Evolutionary conservation across 2,888 invertebrate genomes (phyloP).

Genomic region (Timandra comae): DNA sequence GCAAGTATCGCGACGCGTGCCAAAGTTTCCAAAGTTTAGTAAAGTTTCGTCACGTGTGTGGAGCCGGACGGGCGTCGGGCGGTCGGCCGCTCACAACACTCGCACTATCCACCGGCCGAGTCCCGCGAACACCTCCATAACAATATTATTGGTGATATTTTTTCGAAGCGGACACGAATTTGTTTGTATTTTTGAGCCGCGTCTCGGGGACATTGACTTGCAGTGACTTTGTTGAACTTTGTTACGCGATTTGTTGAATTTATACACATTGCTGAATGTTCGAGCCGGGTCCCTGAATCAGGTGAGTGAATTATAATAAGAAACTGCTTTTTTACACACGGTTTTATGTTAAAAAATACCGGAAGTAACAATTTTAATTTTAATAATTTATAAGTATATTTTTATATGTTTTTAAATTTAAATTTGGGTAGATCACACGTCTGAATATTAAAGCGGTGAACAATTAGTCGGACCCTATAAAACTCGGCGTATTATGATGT

Average conservation of each 20-base stretch:
- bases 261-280: conserved; percentile 28
- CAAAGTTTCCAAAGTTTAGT: conserved; percentile 56
- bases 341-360: conserved; percentile 4
- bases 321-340: not conserved
- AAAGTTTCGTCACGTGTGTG: conserved; percentile 66
- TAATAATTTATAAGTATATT: conserved; percentile 5
- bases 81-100: conserved; percentile 19
- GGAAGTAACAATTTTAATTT: conserved; percentile 10
- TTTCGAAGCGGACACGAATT: conserved; percentile 34
- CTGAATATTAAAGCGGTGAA: conserved; percentile 28
- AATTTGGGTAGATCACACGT: conserved; percentile 20
- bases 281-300: conserved; percentile 21
- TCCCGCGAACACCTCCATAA: conserved; percentile 26
- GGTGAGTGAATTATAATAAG: conserved; percentile 41
- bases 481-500: conserved; percentile 49
- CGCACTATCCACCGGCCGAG: conserved; percentile 46
- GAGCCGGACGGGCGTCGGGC: conserved; percentile 36
- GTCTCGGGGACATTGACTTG: conserved; percentile 56
- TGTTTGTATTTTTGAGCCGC: conserved; percentile 43
- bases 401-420: conserved; percentile 6
- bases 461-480: conserved; percentile 46
- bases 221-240: conserved; percentile 64
- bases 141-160: conserved; percentile 39
- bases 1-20: conserved; percentile 49
- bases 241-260: conserved; percentile 56